Evolutionary conservation across 2,113 vertebrate genomes (phyloP).

Genomic region (Syngnathus scovelli): DNA sequence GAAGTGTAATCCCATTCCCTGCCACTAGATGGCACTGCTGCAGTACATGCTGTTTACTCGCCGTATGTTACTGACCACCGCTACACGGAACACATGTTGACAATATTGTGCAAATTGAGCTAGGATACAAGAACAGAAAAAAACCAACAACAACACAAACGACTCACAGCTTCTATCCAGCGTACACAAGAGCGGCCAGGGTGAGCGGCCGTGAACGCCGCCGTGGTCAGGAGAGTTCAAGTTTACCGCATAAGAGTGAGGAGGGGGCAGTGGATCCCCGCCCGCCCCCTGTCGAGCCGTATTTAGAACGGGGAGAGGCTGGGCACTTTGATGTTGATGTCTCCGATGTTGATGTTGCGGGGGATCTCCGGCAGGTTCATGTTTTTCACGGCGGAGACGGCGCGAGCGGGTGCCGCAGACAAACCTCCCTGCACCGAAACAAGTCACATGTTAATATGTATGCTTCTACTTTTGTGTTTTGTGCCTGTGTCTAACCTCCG

Average conservation of each 20-base stretch:
- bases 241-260: not conserved
- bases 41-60: not conserved
- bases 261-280: not conserved
- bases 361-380: conserved; percentile 94
- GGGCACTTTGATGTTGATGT: conserved; percentile 95
- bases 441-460: not conserved
- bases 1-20: no score
- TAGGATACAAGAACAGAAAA: not conserved
- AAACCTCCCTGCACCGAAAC: conserved; percentile 76
- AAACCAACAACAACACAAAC: not conserved
- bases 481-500: conserved; percentile 73
- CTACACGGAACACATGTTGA: conserved; percentile 24
- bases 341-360: conserved; percentile 92
- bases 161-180: conserved; percentile 1
- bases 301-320: conserved; percentile 85
- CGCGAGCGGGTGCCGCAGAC: conserved; percentile 83
- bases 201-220: not conserved
- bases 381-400: conserved; percentile 89
- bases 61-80: not conserved
- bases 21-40: not conserved
- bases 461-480: not conserved
- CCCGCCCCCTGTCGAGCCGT: conserved; percentile 3
- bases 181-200: not conserved
- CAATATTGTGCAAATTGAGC: conserved; percentile 45
- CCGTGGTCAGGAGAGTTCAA: conserved; percentile 1